Evolutionary conservation across 2,888 invertebrate genomes (phyloP).

Genomic region (Neocrepidodera transversa): DNA sequence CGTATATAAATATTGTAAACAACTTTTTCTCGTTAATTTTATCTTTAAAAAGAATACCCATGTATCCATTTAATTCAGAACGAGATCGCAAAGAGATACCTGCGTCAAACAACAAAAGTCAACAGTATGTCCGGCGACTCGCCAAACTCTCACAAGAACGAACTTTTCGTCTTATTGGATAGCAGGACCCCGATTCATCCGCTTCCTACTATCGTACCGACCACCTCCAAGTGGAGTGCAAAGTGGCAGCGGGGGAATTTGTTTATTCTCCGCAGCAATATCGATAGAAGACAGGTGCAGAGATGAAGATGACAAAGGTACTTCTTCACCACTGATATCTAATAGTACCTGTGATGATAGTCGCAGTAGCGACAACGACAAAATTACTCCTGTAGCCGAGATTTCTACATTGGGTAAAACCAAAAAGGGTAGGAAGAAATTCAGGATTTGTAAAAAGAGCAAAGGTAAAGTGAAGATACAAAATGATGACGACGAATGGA

Average conservation of each 20-base stretch:
- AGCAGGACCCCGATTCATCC: slow-evolving; percentile 44
- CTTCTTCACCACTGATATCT: slow-evolving; percentile 40
- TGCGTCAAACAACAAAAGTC: slow-evolving; percentile 28
- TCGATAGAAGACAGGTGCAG: slow-evolving; percentile 46
- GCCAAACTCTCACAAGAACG: slow-evolving; percentile 47
- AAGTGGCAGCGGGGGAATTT: slow-evolving; percentile 33
- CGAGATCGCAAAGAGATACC: slow-evolving; percentile 1
- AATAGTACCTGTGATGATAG: slow-evolving; percentile 37
- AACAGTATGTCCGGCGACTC: slow-evolving; percentile 51
- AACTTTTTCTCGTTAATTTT: neutral
- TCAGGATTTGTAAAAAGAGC: slow-evolving; percentile 37
- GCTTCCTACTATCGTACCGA: slow-evolving; percentile 44
- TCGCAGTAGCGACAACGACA: slow-evolving; percentile 34
- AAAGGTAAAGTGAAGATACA: slow-evolving; percentile 62
- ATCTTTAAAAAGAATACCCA: slow-evolving; percentile 5
- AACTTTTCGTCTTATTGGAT: slow-evolving; percentile 47
- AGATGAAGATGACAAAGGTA: slow-evolving; percentile 40
- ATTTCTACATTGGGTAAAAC: slow-evolving; percentile 24
- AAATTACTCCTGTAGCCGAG: slow-evolving; percentile 38
- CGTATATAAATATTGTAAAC: neutral
- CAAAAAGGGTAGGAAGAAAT: slow-evolving; percentile 34
- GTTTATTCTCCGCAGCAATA: slow-evolving; percentile 45
- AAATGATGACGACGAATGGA: slow-evolving; percentile 67
- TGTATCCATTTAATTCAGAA: slow-evolving; percentile 14
- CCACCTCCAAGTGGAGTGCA: slow-evolving; percentile 47